Evolutionary conservation across 1,140 invertebrate genomes (phyloP), one percentile per base, ranked within the genome.

Genomic region (Listronotus oregonensis): DNA sequence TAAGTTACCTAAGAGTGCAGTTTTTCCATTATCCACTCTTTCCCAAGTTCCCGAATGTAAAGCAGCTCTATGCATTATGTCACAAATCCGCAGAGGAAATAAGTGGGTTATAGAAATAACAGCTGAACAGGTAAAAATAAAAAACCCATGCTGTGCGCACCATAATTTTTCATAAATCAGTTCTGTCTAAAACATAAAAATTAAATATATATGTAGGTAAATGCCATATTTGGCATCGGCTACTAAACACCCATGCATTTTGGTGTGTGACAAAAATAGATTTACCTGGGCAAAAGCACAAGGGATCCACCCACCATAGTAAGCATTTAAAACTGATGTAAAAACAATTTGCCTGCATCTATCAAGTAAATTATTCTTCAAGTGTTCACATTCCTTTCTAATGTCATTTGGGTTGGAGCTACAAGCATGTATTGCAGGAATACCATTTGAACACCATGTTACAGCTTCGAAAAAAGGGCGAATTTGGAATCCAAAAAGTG

Each of bases 281-380:
- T 78, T 79, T 79, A 93, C 91, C 84, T 91, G 88, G 18, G 90
- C 89, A 85, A 96, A 94, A 74, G 90, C 90, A 73, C 94, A 91
- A 0, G 96, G 96, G 18, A 97, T 87, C 77, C 97, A 91, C 60
- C 89, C 91, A 69, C 91, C 89, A 79, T 97, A 95, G 77, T 97
- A 98, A 0, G 94, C 92, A 72, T 91, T 94, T 1, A 93, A 80
- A 43, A 95, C 86, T 1, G 94, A 94, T 73, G 92, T 93, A 75
- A 96, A 97, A 5, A 98, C 81, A 54, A 95, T 89, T 77, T 93
- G 91, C 79, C 95, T 96, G 69, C 97, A 84, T 49, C 95, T 82
- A 46, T 86, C 83, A 77, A 97, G 96, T 71, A 97, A 97, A 78
- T 97, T 95, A 17, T 84, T 85, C 69, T 90, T 88, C 6, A 98